Evolutionary conservation across 64 coral and sea anemone genomes (phyloP).

Genomic region (Trachythela sp.): DNA sequence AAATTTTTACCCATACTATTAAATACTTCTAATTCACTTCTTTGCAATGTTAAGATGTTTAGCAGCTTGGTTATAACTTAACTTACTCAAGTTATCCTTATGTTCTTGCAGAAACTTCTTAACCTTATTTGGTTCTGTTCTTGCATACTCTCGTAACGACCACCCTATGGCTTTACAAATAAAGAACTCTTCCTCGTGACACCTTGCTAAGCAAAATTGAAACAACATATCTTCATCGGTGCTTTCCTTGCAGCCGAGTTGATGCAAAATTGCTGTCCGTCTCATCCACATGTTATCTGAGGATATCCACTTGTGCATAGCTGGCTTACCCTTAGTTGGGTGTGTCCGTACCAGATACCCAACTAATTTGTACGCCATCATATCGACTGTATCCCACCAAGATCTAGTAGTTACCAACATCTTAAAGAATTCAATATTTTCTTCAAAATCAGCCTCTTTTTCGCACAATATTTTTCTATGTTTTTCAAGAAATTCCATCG

Average conservation of each 20-base stretch:
- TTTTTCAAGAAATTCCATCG: slow-evolving; percentile 76
- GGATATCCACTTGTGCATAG: slow-evolving; percentile 82
- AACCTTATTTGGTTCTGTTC: slow-evolving; percentile 36
- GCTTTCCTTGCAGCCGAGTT: slow-evolving; percentile 66
- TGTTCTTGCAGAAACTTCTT: slow-evolving; percentile 68
- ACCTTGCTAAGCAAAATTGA: slow-evolving; percentile 63
- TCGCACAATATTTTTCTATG: slow-evolving; percentile 54
- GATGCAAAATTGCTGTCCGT: slow-evolving; percentile 78
- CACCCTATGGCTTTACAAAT: slow-evolving; percentile 91
- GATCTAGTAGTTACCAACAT: slow-evolving; percentile 69
- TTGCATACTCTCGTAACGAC: slow-evolving; percentile 73
- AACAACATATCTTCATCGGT: slow-evolving; percentile 79
- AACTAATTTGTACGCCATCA: slow-evolving; percentile 50
- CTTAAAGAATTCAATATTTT: slow-evolving; percentile 59
- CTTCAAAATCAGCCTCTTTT: slow-evolving; percentile 48
- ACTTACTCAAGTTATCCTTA: slow-evolving; percentile 58
- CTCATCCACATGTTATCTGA: slow-evolving; percentile 98
- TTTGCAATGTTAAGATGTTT: slow-evolving; percentile 48
- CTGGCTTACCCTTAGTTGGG: slow-evolving; percentile 44
- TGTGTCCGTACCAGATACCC: slow-evolving; percentile 59
- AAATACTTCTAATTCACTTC: not conserved
- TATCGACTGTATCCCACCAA: slow-evolving; percentile 97
- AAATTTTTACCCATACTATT: too few relatives aligned
- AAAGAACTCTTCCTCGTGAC: slow-evolving; percentile 92
- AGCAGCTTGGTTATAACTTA: slow-evolving; percentile 76